Conservation (phyloP, 2,888 invertebrate species). For the Germaria angustata region DNA sequence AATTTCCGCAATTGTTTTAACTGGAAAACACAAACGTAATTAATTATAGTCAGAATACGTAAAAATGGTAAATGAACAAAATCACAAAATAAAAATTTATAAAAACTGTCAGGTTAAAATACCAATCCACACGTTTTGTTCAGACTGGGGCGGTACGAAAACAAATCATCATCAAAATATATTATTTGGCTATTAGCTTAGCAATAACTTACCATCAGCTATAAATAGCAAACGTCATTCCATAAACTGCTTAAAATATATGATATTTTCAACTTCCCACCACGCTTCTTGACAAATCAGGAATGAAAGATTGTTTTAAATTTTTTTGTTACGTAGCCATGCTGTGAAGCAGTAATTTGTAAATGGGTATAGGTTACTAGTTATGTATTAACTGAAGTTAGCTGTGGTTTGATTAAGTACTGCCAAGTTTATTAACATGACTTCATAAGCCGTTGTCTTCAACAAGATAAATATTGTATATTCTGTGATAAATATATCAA, state of each 20-base stretch:
- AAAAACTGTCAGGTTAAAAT: constrained; percentile 10
- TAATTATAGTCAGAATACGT: too few relatives aligned
- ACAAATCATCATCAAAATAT: constrained; percentile 50
- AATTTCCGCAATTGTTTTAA: background rate
- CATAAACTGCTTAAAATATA: too few relatives aligned
- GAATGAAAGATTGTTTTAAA: constrained; percentile 33
- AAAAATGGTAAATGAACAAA: too few relatives aligned
- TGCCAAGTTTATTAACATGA: too few relatives aligned
- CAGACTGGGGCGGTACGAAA: constrained; percentile 66
- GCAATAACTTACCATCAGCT: too few relatives aligned
- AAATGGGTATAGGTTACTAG: background rate
- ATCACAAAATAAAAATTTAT: background rate
- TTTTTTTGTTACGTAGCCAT: constrained; percentile 13
- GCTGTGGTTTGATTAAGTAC: too few relatives aligned
- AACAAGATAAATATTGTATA: too few relatives aligned
- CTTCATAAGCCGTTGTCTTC: too few relatives aligned
- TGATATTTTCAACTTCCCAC: background rate
- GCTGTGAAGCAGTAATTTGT: constrained; percentile 16
- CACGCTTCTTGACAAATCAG: background rate
- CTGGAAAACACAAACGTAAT: background rate
- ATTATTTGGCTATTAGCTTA: background rate
- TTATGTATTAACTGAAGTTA: too few relatives aligned
- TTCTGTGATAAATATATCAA: too few relatives aligned
- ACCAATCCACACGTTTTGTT: constrained; percentile 43
- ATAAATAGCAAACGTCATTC: too few relatives aligned